Evolutionary conservation across 1,140 invertebrate species (phyloP), one percentile per base, ranked within the genome.

Genomic region (Saccostrea glomerata): DNA sequence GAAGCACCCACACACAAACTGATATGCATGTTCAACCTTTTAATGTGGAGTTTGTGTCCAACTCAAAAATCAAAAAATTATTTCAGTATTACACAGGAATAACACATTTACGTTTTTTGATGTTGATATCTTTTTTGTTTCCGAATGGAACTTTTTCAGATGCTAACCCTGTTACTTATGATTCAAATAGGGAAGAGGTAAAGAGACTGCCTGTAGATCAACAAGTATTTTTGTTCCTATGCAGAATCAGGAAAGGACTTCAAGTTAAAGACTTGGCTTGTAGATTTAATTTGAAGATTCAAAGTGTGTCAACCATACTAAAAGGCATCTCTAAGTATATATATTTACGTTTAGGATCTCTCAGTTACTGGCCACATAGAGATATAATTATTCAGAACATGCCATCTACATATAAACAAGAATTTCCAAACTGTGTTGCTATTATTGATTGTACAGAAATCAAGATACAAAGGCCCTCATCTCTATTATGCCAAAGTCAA

Each of bases 331-430:
- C 55, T 23, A 36, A 82, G 56, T 77, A 87, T 25, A 87, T 82
- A 54, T 87, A 87, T 87, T 70, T 25, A 23, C 30, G 73, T 58
- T 56, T 77, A 30, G 86, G 86, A 30, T 87, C 66, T 0, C 70
- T 87, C 55, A 77, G 70, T 58, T 87, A n/a, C 56, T 87, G 70
- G 86, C 86, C 86, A 55, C 73, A 82, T 77, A 47, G 86, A 56
- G 55, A 36, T 20, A 36, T 56, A 54, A 56, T 87, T 7, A 82
- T 58, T 13, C 30, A 36, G 9, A 58, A 56, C 20, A 87, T 82
- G 86, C 40, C 70, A 82, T 6, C 9, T 17, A 47, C 70, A 23
- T 82, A 82, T 40, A 87, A 23, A 82, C 5, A 30, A 12, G 73
- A 87, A 15, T 87, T 87, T 87, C 86, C 63, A 23, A 40, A 70